These are phyloP conservation scores for Hypotaenidia okinawae DNA, from an alignment of 2,797 vertebrate species.

Conservation along the genomic window DNA sequence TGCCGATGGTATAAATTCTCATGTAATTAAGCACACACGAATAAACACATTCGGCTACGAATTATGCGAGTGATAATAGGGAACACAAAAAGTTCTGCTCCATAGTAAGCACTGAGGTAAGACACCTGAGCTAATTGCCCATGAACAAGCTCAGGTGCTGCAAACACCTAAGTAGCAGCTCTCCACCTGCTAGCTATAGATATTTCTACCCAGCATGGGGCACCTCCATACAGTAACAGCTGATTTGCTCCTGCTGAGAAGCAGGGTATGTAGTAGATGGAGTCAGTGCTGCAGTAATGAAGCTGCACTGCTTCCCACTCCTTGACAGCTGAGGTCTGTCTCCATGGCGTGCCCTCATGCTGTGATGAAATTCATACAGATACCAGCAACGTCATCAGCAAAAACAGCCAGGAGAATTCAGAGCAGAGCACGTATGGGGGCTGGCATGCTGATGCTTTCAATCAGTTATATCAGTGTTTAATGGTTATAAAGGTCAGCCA, in stretches of 20 bases:
- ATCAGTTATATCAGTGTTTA: not conserved
- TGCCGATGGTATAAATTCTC: not conserved
- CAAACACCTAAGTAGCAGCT: not conserved
- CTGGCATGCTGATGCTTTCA: not conserved
- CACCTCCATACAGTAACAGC: not conserved
- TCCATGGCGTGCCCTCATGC: not conserved
- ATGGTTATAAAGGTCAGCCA: not conserved
- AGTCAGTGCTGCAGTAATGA: not conserved
- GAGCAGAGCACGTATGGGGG: not conserved
- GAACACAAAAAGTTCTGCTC: not conserved
- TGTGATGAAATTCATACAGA: not conserved
- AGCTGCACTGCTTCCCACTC: not conserved
- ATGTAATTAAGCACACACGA: not conserved
- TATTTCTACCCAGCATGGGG: constrained; percentile 1
- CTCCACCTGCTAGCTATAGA: not conserved
- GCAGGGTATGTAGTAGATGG: not conserved
- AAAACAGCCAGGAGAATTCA: not conserved
- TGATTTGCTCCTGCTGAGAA: constrained; percentile 24
- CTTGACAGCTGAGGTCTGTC: not conserved
- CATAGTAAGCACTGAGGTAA: not conserved
- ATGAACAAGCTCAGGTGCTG: not conserved
- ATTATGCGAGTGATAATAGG: not conserved
- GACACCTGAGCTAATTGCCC: not conserved
- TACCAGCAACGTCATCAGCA: not conserved
- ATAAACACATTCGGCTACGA: not conserved